A percentile compares a stretch with the other conserved stretches of the same genome.
phyloP scores from a whole-genome alignment of 2,888 invertebrate species.

The Timema podura region DNA sequence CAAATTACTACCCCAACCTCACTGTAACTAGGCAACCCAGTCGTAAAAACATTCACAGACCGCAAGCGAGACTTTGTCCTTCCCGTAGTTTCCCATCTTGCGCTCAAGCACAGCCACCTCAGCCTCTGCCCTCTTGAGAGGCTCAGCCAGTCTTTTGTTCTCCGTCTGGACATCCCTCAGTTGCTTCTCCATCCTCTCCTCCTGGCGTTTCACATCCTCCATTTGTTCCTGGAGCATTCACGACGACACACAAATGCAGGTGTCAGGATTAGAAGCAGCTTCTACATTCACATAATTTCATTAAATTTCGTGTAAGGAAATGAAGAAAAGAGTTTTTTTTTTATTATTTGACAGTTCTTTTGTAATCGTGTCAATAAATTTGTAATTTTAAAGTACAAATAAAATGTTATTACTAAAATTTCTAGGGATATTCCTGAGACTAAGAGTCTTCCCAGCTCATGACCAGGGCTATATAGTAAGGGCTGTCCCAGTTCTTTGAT shows the following conservation, averaged over 20 bases:
- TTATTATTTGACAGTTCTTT: constrained; percentile 52
- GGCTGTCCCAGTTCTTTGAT: no score
- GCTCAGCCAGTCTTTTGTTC: constrained; percentile 68
- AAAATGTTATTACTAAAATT: no score
- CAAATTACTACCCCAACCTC: no score
- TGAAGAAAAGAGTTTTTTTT: constrained; percentile 29
- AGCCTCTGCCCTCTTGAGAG: constrained; percentile 64
- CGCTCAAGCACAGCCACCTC: constrained; percentile 69
- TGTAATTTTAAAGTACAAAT: no score
- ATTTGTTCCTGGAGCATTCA: constrained; percentile 59
- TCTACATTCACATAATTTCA: neutral
- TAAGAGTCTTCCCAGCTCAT: no score
- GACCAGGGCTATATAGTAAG: no score
- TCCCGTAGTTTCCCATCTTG: constrained; percentile 78
- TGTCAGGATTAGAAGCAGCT: no score
- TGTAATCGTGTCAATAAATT: no score
- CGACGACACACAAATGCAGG: neutral
- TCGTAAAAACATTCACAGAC: no score
- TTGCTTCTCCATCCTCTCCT: constrained; percentile 71
- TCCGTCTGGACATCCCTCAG: constrained; percentile 64
- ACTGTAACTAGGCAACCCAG: no score
- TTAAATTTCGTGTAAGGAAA: neutral
- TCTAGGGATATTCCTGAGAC: no score
- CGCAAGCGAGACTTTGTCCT: constrained; percentile 71
- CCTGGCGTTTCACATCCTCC: constrained; percentile 69